Conservation (phyloP, 2,113 vertebrate species). For the Colaptes auratus region DNA sequence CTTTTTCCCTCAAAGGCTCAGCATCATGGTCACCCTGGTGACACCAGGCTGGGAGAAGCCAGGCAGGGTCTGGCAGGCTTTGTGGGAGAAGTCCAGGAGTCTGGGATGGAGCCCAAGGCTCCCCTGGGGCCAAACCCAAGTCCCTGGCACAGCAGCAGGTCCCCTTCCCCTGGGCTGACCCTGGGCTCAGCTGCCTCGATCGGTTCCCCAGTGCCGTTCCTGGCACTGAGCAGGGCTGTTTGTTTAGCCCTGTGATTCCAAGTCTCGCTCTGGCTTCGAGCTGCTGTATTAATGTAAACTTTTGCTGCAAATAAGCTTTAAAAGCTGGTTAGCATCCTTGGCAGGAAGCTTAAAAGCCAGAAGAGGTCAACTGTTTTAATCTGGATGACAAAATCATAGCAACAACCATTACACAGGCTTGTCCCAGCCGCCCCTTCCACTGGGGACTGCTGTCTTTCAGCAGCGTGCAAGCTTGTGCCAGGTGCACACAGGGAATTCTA, state of each 20-base stretch:
- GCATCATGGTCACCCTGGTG: fast-evolving
- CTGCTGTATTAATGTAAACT: neutral
- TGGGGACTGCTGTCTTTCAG: neutral
- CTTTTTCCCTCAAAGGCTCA: neutral
- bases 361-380: neutral
- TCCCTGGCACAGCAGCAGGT: neutral
- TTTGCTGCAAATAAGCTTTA: neutral
- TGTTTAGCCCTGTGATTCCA: neutral
- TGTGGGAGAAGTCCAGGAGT: fast-evolving
- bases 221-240: neutral
- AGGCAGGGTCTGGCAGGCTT: fast-evolving
- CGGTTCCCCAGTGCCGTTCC: fast-evolving
- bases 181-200: fast-evolving
- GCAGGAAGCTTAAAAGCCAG: neutral
- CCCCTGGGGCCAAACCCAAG: neutral
- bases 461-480: neutral
- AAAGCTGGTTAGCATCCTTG: neutral
- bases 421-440: neutral
- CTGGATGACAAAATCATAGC: neutral
- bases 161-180: fast-evolving
- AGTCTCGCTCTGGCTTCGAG: neutral
- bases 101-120: fast-evolving
- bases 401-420: neutral
- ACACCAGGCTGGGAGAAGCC: fast-evolving
- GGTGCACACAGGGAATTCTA: neutral